Evolutionary conservation across 1,140 invertebrate genomes (phyloP), one percentile per base, ranked within the genome.

Genomic region (Drosophila funebris): DNA sequence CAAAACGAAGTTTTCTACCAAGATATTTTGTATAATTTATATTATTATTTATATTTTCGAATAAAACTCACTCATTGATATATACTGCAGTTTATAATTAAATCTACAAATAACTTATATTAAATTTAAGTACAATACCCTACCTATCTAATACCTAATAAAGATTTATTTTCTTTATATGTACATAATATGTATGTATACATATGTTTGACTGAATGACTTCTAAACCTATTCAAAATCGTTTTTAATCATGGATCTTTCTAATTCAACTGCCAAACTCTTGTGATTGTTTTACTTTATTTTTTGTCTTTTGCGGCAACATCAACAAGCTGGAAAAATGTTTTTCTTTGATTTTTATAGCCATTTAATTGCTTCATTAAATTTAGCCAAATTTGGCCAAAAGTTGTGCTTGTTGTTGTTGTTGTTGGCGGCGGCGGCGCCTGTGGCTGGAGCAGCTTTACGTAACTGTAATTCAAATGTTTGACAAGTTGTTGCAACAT

Each of bases 401-500:
- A 58, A 60, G 39, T 63, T 57, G 27, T 50, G 22, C 22, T 29
- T 31, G 56, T 61, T 52, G 53, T 27, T 36, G 29, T 18, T 18
- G 63, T 67, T 58, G 44, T 31, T 39, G 60, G 43, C 52, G 58
- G 44, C 46, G 54, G 36, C 70, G 68, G 68, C 68, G 61, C 68
- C 60, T 24, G 61, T 14, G 31, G 52, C 44, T 57, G 60, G 64
- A 46, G 63, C 57, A 76, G 63, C 75, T 70, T 88, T 88, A 76
- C 83, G 83, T 78, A 88, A 88, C 83, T 88, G 83, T 88, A 88
- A 88, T 88, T 88, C 83, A 88, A 88, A 88, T 85, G 85, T 82
- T 90, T 90, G 85, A 90, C 85, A 90, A 90, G 85, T 90, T 90
- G 85, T 90, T 90, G 81, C 85, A 89, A 85, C 85, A 90, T 76